Evolutionary conservation across 2,797 vertebrate species (phyloP).

Genomic region (Tolypeutes matacus): DNA sequence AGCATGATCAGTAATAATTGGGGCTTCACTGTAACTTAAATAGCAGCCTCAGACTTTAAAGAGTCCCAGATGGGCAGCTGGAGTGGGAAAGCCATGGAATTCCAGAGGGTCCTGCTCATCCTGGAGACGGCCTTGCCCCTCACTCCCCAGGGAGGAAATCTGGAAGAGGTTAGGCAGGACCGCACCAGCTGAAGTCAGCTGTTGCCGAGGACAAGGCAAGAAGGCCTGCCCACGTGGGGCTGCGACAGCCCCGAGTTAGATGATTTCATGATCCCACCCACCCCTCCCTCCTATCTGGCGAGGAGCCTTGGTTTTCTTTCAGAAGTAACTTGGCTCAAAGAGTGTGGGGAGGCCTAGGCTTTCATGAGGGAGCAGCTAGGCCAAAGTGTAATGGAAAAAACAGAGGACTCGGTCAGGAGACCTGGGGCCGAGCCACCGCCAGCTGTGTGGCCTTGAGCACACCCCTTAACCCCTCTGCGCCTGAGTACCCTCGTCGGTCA

Average conservation of each 20-base stretch:
- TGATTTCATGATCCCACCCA: slow-evolving; percentile 41
- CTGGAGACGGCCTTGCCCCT: background rate
- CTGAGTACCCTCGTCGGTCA: background rate
- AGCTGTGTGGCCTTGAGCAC: slow-evolving; percentile 18
- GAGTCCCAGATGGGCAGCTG: slow-evolving; percentile 26
- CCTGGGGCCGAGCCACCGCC: slow-evolving; percentile 35
- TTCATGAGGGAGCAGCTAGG: background rate
- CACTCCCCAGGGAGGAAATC: background rate
- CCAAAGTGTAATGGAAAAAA: slow-evolving; percentile 60
- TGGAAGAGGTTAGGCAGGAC: background rate
- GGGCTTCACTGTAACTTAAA: background rate
- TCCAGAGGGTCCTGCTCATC: slow-evolving; percentile 16
- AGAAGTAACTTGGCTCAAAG: slow-evolving; percentile 58
- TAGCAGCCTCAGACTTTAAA: background rate
- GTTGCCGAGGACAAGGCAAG: background rate
- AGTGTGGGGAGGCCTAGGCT: background rate
- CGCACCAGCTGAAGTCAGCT: background rate
- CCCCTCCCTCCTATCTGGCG: slow-evolving; percentile 56
- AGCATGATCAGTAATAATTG: background rate
- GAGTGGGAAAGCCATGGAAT: background rate
- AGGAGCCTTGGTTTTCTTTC: slow-evolving; percentile 15
- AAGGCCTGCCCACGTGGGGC: background rate
- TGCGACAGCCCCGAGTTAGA: background rate
- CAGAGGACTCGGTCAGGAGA: slow-evolving; percentile 41
- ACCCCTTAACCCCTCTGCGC: slow-evolving; percentile 36